Evolutionary conservation across 2,888 invertebrate genomes (phyloP), one percentile per base, ranked within the genome.

Genomic region (Plebejus melissa): DNA sequence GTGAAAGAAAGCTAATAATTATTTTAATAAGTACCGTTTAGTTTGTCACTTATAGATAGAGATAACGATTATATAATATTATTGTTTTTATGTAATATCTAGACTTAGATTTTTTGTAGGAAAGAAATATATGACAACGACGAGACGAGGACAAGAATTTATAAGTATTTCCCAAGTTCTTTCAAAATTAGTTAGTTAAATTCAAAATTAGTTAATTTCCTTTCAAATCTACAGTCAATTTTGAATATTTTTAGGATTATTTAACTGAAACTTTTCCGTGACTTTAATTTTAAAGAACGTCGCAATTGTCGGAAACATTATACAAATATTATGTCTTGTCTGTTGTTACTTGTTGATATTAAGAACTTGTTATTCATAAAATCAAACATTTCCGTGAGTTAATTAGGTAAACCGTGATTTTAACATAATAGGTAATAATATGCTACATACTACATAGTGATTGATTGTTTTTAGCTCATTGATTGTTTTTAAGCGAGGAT

Each of bases 361-460:
- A 60, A 28, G 9, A 60, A 60, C 60, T 60, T 60, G 60, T 60
- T 58, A 7, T 28, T 60, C 60, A 60, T 28, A 28, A 28, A 28
- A 60, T 60, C 60, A 28, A 60, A 60, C 28, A 28, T 60, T 60
- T 60, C 28, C 60, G 60, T 28, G 60, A 60, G 28, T 28, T 60
- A 60, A 28, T 11, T 60, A 28, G 28, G 22, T 46, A 57, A 22
- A 22, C 22, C 22, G n/a, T 57, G 13, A n/a, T 32, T 32, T 32
- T 2, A 32, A 32, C 32, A 32, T 32, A 32, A 32, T 22, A 22
- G 22, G 22, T 32, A 32, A 32, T 32, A 32, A 11, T 16, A 57
- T 57, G 57, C 11, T 57, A 57, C n/a, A 57, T 50, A 38, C 6
- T 38, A 38, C 6, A 32, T 41, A 41, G 41, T 57, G 16, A 22